A percentile compares a stretch with the other conserved stretches of the same genome.
Conservation (phyloP, 2,797 vertebrate genomes). For the Nannoperca australis region DNA sequence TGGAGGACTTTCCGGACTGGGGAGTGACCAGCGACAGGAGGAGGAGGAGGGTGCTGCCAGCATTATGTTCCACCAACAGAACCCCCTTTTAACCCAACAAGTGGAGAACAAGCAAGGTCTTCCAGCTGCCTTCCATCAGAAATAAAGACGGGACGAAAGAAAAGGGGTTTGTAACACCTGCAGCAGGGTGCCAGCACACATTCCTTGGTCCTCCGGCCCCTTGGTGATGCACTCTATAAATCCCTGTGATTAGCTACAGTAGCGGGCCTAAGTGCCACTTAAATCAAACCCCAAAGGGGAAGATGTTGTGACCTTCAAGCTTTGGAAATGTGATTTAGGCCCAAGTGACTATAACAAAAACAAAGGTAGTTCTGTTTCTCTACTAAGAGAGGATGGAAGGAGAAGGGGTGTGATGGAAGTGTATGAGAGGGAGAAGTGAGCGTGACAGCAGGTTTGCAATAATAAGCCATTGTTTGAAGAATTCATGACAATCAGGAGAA, state of each 20-base stretch:
- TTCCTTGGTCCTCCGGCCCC: slow-evolving; percentile 52
- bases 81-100: slow-evolving; percentile 56
- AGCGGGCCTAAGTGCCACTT: slow-evolving; percentile 70
- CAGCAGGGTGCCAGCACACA: slow-evolving; percentile 70
- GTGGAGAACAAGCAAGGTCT: slow-evolving; percentile 60
- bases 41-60: slow-evolving; percentile 36
- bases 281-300: slow-evolving; percentile 69
- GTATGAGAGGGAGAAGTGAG: slow-evolving; percentile 15
- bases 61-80: slow-evolving; percentile 57
- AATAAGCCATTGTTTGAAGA: slow-evolving; percentile 42
- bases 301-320: slow-evolving; percentile 62
- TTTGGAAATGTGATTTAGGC: slow-evolving; percentile 64
- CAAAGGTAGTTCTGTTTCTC: slow-evolving; percentile 69
- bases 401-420: slow-evolving; percentile 42
- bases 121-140: slow-evolving; percentile 78
- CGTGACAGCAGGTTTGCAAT: slow-evolving; percentile 24
- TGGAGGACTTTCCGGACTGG: slow-evolving; percentile 63
- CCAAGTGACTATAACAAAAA: slow-evolving; percentile 65
- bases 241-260: slow-evolving; percentile 79
- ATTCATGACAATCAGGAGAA: slow-evolving; percentile 34
- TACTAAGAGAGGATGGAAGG: slow-evolving; percentile 26
- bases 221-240: slow-evolving; percentile 78
- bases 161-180: slow-evolving; percentile 75
- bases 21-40: slow-evolving; percentile 50
- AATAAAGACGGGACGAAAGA: slow-evolving; percentile 46